Conservation (phyloP, 2,113 vertebrate species). For the Casuarius casuarius region DNA sequence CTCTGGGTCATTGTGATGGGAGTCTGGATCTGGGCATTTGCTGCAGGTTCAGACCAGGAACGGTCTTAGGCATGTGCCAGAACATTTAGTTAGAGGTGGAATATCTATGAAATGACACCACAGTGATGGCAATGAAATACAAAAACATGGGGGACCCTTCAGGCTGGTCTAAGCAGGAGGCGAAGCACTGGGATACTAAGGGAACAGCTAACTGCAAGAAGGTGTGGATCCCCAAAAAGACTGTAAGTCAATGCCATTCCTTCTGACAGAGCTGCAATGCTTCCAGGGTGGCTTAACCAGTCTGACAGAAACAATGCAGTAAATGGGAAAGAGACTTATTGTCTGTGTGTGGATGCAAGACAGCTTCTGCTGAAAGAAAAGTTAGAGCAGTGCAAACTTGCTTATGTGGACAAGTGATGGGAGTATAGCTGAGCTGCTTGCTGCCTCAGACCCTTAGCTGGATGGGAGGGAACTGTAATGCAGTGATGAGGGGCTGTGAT, state of each 20-base stretch:
- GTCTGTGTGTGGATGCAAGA: neutral
- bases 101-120: neutral
- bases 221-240: neutral
- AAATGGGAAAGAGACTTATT: neutral
- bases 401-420: neutral
- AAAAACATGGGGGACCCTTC: rapidly evolving
- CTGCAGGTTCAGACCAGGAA: neutral
- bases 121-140: neutral
- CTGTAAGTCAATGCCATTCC: neutral
- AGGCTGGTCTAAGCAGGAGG: neutral
- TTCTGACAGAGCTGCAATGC: neutral
- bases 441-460: neutral
- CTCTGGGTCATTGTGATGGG: neutral
- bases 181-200: neutral
- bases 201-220: neutral
- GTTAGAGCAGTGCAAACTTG: neutral
- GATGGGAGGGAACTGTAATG: neutral
- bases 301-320: neutral
- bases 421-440: neutral
- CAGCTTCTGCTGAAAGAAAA: neutral
- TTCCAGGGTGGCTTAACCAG: neutral
- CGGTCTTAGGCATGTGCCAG: neutral
- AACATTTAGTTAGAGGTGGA: neutral
- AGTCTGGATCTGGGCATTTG: neutral
- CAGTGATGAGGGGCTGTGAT: neutral